phyloP scores from a whole-genome alignment of 1,140 invertebrate genomes.

The Cydia pomonella region DNA sequence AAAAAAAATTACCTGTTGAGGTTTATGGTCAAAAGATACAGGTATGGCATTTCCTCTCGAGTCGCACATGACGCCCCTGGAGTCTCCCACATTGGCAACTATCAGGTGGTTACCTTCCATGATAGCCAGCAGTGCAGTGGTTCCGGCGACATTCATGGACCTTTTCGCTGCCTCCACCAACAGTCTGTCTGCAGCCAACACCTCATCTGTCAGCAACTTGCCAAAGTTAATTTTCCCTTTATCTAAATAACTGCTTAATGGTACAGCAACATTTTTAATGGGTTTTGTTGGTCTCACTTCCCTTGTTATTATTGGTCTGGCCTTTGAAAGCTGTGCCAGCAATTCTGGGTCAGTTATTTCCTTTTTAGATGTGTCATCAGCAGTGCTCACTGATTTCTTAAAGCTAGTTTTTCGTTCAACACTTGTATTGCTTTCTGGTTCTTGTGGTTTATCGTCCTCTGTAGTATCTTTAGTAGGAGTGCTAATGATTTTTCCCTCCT shows the following conservation, averaged over 20 bases:
- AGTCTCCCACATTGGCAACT: constrained; percentile 98
- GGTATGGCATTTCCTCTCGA: constrained; percentile 93
- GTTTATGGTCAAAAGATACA: constrained; percentile 97
- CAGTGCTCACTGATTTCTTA: constrained; percentile 83
- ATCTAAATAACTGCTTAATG: constrained; percentile 83
- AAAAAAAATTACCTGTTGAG: constrained; percentile 87
- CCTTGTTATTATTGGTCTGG: constrained; percentile 83
- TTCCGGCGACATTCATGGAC: constrained; percentile 94
- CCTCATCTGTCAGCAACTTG: constrained; percentile 91
- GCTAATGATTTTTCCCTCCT: constrained; percentile 81
- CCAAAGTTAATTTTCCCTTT: constrained; percentile 89
- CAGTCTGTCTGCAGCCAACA: constrained; percentile 89
- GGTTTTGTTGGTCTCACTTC: constrained; percentile 80
- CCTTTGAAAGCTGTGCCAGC: constrained; percentile 84
- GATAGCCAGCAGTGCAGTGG: constrained; percentile 94
- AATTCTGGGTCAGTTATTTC: constrained; percentile 86
- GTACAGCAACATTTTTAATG: constrained; percentile 63
- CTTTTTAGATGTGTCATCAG: constrained; percentile 79
- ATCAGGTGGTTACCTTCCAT: constrained; percentile 90
- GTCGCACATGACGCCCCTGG: constrained; percentile 96
- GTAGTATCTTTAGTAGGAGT: constrained; percentile 65
- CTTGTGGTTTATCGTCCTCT: constrained; percentile 73
- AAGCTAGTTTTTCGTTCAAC: constrained; percentile 84
- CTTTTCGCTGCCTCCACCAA: constrained; percentile 90
- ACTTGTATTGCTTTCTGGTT: constrained; percentile 58